Evolutionary conservation across 1,140 invertebrate genomes (phyloP).

Genomic region (Zaprionus lachaisei): DNA sequence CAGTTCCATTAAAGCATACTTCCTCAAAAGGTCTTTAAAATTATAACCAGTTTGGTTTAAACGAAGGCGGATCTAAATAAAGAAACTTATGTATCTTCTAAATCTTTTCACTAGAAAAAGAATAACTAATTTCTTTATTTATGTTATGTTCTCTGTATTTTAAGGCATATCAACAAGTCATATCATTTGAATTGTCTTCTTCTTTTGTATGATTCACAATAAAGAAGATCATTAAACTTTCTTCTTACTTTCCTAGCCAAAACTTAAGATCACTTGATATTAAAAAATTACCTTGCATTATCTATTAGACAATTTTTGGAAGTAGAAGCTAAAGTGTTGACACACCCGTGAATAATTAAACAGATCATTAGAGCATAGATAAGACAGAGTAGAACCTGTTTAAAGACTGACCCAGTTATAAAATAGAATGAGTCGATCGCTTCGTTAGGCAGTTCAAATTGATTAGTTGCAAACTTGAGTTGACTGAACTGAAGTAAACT

Average conservation of each 20-base stretch:
- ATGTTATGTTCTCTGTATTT: too few species aligned
- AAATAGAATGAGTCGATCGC: not conserved
- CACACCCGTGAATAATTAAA: constrained; percentile 22
- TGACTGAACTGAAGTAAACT: constrained; percentile 46
- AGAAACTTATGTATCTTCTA: not conserved
- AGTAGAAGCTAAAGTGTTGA: not conserved
- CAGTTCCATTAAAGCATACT: not conserved
- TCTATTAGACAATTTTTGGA: not conserved
- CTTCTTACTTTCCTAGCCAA: not conserved
- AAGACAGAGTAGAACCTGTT: constrained; percentile 44
- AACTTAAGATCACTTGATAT: not conserved
- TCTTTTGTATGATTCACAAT: not conserved
- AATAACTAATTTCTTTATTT: too few species aligned
- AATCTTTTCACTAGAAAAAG: not conserved
- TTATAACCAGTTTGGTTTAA: not conserved
- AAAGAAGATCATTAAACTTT: not conserved
- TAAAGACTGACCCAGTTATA: constrained; percentile 51
- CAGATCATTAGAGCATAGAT: constrained; percentile 25
- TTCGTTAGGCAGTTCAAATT: constrained; percentile 50
- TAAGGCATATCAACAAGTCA: too few species aligned
- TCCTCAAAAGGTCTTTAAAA: not conserved
- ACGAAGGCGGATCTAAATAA: not conserved
- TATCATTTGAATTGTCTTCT: not conserved
- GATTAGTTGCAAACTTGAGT: constrained; percentile 46
- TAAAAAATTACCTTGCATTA: not conserved